Evolutionary conservation across 2,888 invertebrate species (phyloP).

Genomic region (Drosophila subsilvestris): DNA sequence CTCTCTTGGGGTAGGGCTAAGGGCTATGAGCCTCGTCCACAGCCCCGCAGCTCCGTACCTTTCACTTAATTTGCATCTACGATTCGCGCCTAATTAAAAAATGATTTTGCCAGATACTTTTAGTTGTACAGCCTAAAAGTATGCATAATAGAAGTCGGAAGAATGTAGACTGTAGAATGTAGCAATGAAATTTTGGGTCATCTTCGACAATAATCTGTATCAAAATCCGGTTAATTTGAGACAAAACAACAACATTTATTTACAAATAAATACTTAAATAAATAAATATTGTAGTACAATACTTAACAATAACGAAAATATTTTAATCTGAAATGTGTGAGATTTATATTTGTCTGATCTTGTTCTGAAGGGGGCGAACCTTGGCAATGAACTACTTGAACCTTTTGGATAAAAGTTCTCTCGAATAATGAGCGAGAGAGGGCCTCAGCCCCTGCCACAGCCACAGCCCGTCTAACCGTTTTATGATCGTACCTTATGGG

Average conservation of each 20-base stretch:
- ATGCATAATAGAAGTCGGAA: not conserved
- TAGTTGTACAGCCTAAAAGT: not conserved
- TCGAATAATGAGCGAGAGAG: slow-evolving; percentile 9
- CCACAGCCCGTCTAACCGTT: not conserved
- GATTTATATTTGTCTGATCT: not conserved
- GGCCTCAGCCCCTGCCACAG: not conserved
- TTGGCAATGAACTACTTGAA: slow-evolving; percentile 3
- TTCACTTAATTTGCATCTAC: no score
- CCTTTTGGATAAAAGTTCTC: slow-evolving; percentile 4
- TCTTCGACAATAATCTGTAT: not conserved
- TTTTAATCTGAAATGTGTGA: not conserved
- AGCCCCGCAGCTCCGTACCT: no score
- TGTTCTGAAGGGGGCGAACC: not conserved
- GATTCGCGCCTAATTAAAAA: not conserved
- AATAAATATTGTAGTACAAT: no score
- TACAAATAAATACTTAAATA: not conserved
- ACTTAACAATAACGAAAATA: no score
- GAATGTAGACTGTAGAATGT: not conserved
- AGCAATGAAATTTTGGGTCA: not conserved
- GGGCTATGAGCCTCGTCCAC: no score
- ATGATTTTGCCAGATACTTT: not conserved
- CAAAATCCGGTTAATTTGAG: not conserved
- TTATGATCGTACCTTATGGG: not conserved
- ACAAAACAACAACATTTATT: not conserved
- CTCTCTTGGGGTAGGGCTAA: no score